phyloP scores from a whole-genome alignment of 1,140 invertebrate species.

The Hycleus cichorii region DNA sequence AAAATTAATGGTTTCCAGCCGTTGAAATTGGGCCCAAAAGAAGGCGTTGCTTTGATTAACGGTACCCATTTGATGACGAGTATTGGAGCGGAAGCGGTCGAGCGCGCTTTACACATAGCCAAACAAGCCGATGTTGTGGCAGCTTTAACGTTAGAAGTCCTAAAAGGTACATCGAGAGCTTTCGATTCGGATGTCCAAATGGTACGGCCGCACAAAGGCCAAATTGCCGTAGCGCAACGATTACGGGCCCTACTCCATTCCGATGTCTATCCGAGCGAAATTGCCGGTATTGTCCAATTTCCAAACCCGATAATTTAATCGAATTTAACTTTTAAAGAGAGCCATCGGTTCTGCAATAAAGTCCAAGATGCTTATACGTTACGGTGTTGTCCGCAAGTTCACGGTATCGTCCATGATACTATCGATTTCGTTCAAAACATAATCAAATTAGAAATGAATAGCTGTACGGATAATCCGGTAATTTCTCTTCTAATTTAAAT shows the following conservation, averaged over 20 bases:
- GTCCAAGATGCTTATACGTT: slow-evolving; percentile 72
- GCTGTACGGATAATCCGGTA: slow-evolving; percentile 69
- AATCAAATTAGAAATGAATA: slow-evolving; percentile 63
- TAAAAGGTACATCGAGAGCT: slow-evolving; percentile 64
- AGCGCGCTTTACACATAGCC: slow-evolving; percentile 54
- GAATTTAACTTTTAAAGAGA: slow-evolving; percentile 43
- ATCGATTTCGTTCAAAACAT: slow-evolving; percentile 59
- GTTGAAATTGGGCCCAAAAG: slow-evolving; percentile 58
- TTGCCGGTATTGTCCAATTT: slow-evolving; percentile 49
- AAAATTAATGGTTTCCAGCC: slow-evolving; percentile 49
- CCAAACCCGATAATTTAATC: background rate
- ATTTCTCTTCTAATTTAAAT: slow-evolving; percentile 20
- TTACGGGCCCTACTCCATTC: slow-evolving; percentile 61
- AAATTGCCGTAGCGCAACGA: slow-evolving; percentile 54
- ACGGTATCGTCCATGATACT: slow-evolving; percentile 63
- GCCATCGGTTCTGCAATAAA: slow-evolving; percentile 61
- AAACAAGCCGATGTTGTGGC: slow-evolving; percentile 66
- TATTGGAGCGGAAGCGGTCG: slow-evolving; percentile 60
- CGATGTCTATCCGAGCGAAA: slow-evolving; percentile 60
- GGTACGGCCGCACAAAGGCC: slow-evolving; percentile 61
- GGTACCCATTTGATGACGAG: slow-evolving; percentile 69
- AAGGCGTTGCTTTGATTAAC: slow-evolving; percentile 68
- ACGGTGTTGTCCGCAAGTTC: slow-evolving; percentile 63
- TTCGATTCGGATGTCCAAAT: slow-evolving; percentile 65
- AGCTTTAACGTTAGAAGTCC: slow-evolving; percentile 61